phyloP scores from a whole-genome alignment of 2,113 vertebrate genomes.

The Solea solea region DNA sequence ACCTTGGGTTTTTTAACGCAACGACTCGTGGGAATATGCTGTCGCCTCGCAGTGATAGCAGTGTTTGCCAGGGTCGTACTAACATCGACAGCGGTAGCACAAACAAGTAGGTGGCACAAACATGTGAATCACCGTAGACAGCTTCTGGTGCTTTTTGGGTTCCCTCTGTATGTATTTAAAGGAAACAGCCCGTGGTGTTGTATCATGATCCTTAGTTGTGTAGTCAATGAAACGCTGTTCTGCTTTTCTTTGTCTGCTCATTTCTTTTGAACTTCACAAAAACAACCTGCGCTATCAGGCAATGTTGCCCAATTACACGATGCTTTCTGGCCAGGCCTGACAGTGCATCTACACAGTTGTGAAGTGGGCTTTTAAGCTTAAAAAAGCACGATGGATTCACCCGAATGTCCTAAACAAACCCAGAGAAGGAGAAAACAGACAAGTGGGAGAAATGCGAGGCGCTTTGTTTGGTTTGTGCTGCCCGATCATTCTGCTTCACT shows the following conservation, averaged over 20 bases:
- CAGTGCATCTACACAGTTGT: conserved; percentile 11
- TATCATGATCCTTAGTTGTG: neutral
- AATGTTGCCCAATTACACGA: conserved; percentile 27
- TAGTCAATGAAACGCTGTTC: neutral
- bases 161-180: neutral
- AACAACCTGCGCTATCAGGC: neutral
- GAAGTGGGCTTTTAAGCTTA: conserved; percentile 38
- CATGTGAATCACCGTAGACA: conserved; percentile 33
- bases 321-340: conserved; percentile 25
- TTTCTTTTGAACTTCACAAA: conserved; percentile 11
- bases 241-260: neutral
- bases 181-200: conserved; percentile 5
- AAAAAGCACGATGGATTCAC: conserved; percentile 23
- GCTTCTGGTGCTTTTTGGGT: conserved; percentile 4
- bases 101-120: conserved; percentile 62
- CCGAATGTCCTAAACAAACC: conserved; percentile 34
- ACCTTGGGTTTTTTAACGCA: conserved; percentile 59
- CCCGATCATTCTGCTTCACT: conserved; percentile 55
- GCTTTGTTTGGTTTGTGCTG: conserved; percentile 35
- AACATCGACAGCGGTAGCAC: conserved; percentile 41
- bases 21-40: conserved; percentile 60
- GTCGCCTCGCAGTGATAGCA: conserved; percentile 56
- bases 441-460: conserved; percentile 19
- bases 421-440: conserved; percentile 17
- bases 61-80: conserved; percentile 54